These are phyloP conservation scores for Ascidia mentula DNA, from an alignment of 23 tunicate species.

Conservation along the genomic window DNA sequence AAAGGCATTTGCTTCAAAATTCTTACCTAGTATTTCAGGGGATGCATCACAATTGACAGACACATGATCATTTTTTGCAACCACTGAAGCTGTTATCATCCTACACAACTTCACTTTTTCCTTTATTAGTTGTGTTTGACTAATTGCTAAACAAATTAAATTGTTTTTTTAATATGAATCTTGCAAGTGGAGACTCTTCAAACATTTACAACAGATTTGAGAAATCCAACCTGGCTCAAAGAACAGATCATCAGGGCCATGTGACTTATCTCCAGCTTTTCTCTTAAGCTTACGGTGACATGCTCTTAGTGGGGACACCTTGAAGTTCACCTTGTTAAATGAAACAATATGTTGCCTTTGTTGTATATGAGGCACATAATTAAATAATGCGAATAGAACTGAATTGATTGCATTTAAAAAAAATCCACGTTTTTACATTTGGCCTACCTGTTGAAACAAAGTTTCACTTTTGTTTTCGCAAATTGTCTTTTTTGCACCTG, in stretches of 20 bases:
- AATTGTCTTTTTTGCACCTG: slow-evolving; percentile 15
- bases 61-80: too few relatives aligned
- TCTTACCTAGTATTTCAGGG: too few relatives aligned
- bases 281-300: background rate
- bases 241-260: background rate
- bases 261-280: background rate
- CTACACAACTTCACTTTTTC: background rate
- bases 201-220: background rate
- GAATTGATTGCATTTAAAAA: too few relatives aligned
- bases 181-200: background rate
- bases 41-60: too few relatives aligned
- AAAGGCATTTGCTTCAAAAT: too few relatives aligned
- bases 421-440: too few relatives aligned
- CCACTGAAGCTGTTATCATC: background rate
- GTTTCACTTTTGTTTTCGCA: too few relatives aligned
- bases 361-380: too few relatives aligned
- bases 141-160: background rate
- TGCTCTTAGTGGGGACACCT: background rate
- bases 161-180: background rate
- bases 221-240: background rate
- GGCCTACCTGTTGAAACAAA: too few relatives aligned
- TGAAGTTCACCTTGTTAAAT: background rate
- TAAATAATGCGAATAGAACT: too few relatives aligned
- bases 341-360: too few relatives aligned
- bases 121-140: background rate